Percentiles rank a stretch among this genome's conserved stretches.
Conservation (phyloP, 2,113 vertebrate species). For the Lepidothrix coronata region DNA sequence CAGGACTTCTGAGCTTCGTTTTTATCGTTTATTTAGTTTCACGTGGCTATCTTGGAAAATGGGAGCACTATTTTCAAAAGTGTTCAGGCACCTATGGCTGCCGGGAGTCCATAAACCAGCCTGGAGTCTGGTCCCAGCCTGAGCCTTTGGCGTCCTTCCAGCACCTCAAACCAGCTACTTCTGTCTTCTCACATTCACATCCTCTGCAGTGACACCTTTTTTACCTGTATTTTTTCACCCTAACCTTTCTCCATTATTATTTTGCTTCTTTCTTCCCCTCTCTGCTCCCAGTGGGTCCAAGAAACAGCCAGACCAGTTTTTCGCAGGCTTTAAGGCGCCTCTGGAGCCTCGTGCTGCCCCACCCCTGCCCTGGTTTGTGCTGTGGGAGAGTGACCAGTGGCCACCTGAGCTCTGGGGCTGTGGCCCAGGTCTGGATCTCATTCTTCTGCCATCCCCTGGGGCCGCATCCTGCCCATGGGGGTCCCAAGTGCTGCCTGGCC, state of each 20-base stretch:
- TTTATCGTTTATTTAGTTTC: neutral
- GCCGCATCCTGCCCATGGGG: rapidly evolving
- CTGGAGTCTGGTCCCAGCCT: neutral
- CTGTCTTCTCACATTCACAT: neutral
- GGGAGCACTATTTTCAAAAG: neutral
- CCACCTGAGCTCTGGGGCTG: rapidly evolving
- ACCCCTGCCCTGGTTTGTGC: rapidly evolving
- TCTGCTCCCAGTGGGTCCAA: neutral
- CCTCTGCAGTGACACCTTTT: neutral
- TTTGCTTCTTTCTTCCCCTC: rapidly evolving
- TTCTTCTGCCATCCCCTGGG: rapidly evolving
- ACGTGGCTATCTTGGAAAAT: rapidly evolving
- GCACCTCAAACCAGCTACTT: neutral
- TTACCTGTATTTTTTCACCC: no score
- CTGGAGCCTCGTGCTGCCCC: neutral
- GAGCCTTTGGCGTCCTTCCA: neutral
- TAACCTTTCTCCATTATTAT: neutral
- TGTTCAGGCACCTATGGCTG: rapidly evolving
- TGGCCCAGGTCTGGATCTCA: rapidly evolving
- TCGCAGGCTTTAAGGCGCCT: neutral
- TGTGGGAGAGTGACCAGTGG: rapidly evolving
- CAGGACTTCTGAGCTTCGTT: neutral
- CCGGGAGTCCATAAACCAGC: neutral
- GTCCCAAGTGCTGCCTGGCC: rapidly evolving
- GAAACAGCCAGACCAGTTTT: rapidly evolving